A percentile compares a stretch with the other conserved stretches of the same genome.
Evolutionary conservation across 2,888 invertebrate genomes (phyloP).

Genomic region (Polyommatus icarus): DNA sequence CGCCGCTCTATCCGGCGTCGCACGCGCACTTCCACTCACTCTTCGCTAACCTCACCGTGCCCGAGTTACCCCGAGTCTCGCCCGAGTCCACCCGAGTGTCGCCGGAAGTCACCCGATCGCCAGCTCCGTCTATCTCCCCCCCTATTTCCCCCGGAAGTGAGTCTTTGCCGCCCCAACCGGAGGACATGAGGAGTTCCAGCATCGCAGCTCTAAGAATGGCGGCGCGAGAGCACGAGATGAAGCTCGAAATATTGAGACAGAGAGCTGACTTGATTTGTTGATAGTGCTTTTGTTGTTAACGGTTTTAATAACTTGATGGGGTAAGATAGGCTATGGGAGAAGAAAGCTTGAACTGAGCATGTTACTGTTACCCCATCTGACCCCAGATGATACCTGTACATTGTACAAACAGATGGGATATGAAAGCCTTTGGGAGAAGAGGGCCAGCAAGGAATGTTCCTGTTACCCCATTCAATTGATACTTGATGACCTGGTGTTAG

Average conservation of each 20-base stretch:
- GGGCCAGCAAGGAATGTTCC: background rate
- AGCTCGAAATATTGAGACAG: conserved; percentile 88
- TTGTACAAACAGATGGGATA: background rate
- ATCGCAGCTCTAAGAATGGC: conserved; percentile 92
- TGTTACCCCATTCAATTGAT: background rate
- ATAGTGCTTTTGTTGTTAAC: conserved; percentile 37
- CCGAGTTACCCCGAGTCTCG: conserved; percentile 65
- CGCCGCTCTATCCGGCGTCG: conserved; percentile 70
- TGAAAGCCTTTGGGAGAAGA: background rate
- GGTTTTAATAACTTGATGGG: background rate
- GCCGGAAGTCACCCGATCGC: conserved; percentile 58
- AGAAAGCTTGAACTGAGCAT: background rate
- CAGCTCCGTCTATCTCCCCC: conserved; percentile 75
- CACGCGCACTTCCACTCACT: conserved; percentile 90
- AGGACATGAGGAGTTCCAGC: conserved; percentile 90
- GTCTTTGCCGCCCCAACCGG: conserved; percentile 66
- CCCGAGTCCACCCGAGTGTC: conserved; percentile 59
- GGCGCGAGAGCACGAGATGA: conserved; percentile 93
- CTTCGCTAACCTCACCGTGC: conserved; percentile 87
- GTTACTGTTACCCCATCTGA: background rate
- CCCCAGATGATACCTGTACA: background rate
- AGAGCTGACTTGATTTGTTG: conserved; percentile 78
- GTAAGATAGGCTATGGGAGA: background rate
- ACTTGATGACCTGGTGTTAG: background rate
- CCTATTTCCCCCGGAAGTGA: conserved; percentile 76